Evolutionary conservation across 2,113 vertebrate genomes (phyloP).

Genomic region (Myrmophylax atrothorax): DNA sequence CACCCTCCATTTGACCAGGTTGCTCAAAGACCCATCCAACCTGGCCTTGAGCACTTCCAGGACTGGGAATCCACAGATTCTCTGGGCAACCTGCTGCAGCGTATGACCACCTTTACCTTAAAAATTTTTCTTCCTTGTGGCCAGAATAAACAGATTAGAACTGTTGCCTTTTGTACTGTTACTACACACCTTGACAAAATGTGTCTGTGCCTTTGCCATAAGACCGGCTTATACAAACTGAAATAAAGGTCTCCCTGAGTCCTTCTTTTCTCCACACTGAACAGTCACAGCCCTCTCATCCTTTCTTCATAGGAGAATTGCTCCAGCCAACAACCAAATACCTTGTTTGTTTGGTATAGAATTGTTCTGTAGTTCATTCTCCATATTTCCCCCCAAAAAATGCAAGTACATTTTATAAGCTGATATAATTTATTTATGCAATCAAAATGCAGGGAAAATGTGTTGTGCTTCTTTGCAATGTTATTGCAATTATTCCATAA

Average conservation of each 20-base stretch:
- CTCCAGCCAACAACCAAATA: background rate
- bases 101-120: background rate
- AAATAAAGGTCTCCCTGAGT: background rate
- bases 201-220: background rate
- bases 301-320: background rate
- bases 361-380: background rate
- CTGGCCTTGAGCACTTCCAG: background rate
- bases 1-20: background rate
- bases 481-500: background rate
- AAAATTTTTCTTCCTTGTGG: background rate
- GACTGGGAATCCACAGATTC: background rate
- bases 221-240: rapidly evolving
- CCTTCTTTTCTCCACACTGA: background rate
- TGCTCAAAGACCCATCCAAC: background rate
- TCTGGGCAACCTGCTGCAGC: rapidly evolving
- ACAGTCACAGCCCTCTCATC: background rate
- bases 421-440: background rate
- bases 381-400: too few species aligned
- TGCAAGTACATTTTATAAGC: background rate
- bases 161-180: background rate
- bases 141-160: background rate
- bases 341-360: background rate
- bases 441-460: background rate
- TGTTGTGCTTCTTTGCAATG: background rate
- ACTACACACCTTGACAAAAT: background rate